Base-by-base conservation (phyloP, 2,113 vertebrate species). In the Coracopsis vasa region DNA sequence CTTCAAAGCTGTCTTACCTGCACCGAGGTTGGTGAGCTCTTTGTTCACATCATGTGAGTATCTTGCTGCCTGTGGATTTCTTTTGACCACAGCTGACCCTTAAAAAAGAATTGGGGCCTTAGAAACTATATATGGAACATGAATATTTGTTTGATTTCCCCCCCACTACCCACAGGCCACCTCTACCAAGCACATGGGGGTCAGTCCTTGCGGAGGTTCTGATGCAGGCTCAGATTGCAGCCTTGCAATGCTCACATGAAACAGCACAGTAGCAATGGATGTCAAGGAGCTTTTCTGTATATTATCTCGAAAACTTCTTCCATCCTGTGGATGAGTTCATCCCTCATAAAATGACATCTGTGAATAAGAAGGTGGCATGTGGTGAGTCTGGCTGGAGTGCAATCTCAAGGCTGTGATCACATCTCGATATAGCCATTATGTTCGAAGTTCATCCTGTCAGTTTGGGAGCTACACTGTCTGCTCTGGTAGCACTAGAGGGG, bases 401-500 rank as follows among this genome's bases (percentile, higher is more conserved):
- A 5, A 1, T 50, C 44, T 35, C 23, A 25, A 16, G 62, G 24
- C 62, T n/a, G 17, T 3, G 77, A 24, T 35, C 7, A 6, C 27
- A 5, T 35, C 27, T 51, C 48, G 31, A 1, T 4, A 1, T 21
- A 25, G 71, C 51, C 1, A 0, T 3, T 3, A 4, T 71, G 70
- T 9, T 47, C 47, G 1, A 10, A 67, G 37, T 53, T 78, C 42
- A 3, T 39, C 65, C 41, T 65, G 73, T 41, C 35, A 4, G 13
- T 15, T 13, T 24, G 53, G 29, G 31, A 79, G 67, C 48, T 17
- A 9, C 73, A 1, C 15, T 53, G 18, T 7, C 58, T 37, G 75
- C 65, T 56, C 56, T 8, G 5, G 37, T 5, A 88, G 91, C 96
- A 23, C 95, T 96, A 97, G 96, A 92, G 96, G 96, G 95, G 94